Conservation (phyloP, 1,140 invertebrate genomes). For the Zaprionus vittiger region DNA sequence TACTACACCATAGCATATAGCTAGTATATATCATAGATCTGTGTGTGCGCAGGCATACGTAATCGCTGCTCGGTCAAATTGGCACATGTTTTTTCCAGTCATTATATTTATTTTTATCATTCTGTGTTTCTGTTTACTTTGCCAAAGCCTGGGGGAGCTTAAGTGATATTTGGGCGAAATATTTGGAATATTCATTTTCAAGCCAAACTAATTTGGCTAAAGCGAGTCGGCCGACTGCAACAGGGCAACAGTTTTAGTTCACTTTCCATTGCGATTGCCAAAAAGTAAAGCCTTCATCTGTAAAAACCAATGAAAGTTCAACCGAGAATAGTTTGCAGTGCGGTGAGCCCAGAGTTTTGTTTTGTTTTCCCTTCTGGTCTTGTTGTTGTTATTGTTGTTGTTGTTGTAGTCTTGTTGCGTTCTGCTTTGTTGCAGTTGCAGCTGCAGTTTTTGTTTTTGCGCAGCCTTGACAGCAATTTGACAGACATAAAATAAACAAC, state of each 20-base stretch:
- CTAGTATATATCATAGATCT: neutral
- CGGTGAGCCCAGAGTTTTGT: conserved; percentile 42
- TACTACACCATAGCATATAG: neutral
- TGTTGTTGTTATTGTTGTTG: conserved; percentile 36
- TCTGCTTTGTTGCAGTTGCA: conserved; percentile 56
- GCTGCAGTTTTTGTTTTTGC: conserved; percentile 38
- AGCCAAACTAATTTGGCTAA: conserved; percentile 38
- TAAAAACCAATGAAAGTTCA: conserved; percentile 58
- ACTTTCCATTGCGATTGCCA: conserved; percentile 12
- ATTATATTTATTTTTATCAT: conserved; percentile 58
- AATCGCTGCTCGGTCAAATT: neutral
- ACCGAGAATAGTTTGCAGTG: conserved; percentile 24
- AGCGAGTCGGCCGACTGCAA: conserved; percentile 27
- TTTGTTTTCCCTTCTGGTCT: conserved; percentile 38
- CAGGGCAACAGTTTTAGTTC: conserved; percentile 28
- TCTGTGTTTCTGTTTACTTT: conserved; percentile 59
- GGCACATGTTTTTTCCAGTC: conserved; percentile 19
- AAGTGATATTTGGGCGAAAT: conserved; percentile 22
- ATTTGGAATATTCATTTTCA: conserved; percentile 9
- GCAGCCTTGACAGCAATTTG: conserved; percentile 78
- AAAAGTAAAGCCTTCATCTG: conserved; percentile 30
- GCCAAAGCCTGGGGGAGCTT: conserved; percentile 19
- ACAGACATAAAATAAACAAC: conserved; percentile 64
- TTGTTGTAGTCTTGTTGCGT: conserved; percentile 16
- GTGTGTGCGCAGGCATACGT: conserved; percentile 1